Evolutionary conservation across 2,797 vertebrate genomes (phyloP).

Genomic region (Sebastes taczanowskii): DNA sequence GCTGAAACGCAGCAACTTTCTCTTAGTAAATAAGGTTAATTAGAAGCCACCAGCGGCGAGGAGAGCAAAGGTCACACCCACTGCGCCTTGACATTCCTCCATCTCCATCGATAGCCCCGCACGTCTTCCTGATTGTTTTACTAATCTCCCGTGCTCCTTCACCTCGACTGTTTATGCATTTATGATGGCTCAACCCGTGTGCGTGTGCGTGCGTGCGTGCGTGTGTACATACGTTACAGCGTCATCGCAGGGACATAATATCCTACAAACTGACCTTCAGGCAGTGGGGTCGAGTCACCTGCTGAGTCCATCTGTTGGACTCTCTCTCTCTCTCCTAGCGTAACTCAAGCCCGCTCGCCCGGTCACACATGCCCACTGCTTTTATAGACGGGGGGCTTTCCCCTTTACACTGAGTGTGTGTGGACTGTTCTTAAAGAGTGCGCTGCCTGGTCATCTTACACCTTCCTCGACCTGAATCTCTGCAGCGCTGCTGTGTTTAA

Average conservation of each 20-base stretch:
- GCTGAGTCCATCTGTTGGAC: conserved; percentile 67
- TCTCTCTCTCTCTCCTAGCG: conserved; percentile 23
- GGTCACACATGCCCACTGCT: conserved; percentile 26
- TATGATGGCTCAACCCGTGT: neutral
- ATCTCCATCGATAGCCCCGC: neutral
- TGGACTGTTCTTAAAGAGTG: conserved; percentile 28
- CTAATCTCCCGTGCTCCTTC: neutral
- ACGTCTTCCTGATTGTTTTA: neutral
- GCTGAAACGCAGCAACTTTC: neutral
- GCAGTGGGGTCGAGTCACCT: conserved; percentile 33
- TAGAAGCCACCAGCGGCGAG: conserved; percentile 4
- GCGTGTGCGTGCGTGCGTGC: neutral
- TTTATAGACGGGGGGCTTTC: conserved; percentile 72
- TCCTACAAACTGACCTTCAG: conserved; percentile 60
- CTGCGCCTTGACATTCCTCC: neutral
- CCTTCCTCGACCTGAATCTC: conserved; percentile 31
- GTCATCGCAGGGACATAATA: conserved; percentile 29
- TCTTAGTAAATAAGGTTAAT: conserved; percentile 19
- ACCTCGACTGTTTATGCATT: conserved; percentile 1
- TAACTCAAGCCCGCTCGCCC: conserved; percentile 60
- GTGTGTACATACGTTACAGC: conserved; percentile 7
- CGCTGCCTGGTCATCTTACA: conserved; percentile 45
- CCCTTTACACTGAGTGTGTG: conserved; percentile 48
- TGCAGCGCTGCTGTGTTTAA: neutral
- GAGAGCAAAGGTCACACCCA: conserved; percentile 35